Evolutionary conservation across 2,888 invertebrate species (phyloP).

Genomic region (Anaspis maculata): DNA sequence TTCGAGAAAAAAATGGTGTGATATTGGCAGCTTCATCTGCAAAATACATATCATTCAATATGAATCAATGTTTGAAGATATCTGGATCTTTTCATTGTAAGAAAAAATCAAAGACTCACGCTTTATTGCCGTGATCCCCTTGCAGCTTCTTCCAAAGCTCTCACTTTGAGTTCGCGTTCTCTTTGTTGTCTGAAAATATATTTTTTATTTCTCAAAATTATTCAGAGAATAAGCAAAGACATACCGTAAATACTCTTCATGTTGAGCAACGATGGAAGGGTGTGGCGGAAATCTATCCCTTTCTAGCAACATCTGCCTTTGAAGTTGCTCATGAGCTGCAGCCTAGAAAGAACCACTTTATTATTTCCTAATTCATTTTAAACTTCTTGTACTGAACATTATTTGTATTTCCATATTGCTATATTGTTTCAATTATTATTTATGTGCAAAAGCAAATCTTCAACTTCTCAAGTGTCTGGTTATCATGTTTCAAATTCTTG

Average conservation of each 20-base stretch:
- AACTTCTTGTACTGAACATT: too few relatives aligned
- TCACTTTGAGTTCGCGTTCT: constrained; percentile 76
- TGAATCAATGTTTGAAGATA: too few relatives aligned
- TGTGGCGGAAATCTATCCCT: constrained; percentile 65
- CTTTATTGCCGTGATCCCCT: constrained; percentile 51
- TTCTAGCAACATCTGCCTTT: constrained; percentile 76
- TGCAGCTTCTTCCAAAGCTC: constrained; percentile 79
- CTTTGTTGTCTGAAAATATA: constrained; percentile 55
- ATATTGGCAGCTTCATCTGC: too few relatives aligned
- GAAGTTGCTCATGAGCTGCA: constrained; percentile 78
- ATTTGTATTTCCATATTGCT: too few relatives aligned
- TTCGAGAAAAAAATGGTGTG: too few relatives aligned
- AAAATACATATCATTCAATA: too few relatives aligned
- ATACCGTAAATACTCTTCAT: constrained; percentile 59
- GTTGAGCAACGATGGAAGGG: constrained; percentile 55
- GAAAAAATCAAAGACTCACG: not conserved
- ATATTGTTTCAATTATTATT: too few relatives aligned
- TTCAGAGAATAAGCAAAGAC: constrained; percentile 9
- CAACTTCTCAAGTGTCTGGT: not conserved
- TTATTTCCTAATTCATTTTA: too few relatives aligned
- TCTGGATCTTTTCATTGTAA: too few relatives aligned
- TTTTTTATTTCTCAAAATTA: not conserved
- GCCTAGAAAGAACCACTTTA: too few relatives aligned
- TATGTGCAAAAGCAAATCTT: too few relatives aligned
- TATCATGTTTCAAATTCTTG: not conserved